These are phyloP conservation scores for Calameuta idolon DNA, from an alignment of 2,888 invertebrate species.

Conservation along the genomic window DNA sequence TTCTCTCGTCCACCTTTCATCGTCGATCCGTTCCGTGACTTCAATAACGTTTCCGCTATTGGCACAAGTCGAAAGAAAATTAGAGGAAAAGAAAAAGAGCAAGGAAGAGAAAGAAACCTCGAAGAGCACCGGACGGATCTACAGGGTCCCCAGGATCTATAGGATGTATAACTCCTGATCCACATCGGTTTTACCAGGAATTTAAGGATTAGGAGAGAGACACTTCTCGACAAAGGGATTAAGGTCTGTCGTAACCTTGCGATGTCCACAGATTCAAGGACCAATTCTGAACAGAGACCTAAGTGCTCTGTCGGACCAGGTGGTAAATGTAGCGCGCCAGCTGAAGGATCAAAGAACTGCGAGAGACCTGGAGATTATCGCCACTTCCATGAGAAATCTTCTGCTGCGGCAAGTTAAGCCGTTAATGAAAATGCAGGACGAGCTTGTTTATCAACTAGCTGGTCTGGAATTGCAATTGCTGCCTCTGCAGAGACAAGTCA, in stretches of 20 bases:
- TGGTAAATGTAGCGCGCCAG: conserved; percentile 76
- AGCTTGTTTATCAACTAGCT: conserved; percentile 81
- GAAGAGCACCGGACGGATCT: neutral
- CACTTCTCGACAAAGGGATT: conserved; percentile 16
- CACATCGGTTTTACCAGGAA: neutral
- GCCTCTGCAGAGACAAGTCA: conserved; percentile 79
- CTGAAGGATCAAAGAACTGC: conserved; percentile 78
- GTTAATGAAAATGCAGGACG: conserved; percentile 77
- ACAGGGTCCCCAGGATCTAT: neutral
- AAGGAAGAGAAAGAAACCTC: neutral
- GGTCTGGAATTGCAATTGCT: conserved; percentile 79
- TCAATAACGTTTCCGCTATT: neutral
- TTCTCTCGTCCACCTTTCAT: neutral
- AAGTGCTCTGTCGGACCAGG: conserved; percentile 74
- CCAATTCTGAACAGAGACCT: conserved; percentile 75
- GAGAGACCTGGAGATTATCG: conserved; percentile 79
- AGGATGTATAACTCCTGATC: neutral
- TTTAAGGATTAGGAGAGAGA: neutral
- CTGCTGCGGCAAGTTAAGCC: conserved; percentile 76
- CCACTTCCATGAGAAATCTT: conserved; percentile 75
- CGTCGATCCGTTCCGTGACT: neutral
- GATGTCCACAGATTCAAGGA: conserved; percentile 71
- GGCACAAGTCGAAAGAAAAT: neutral
- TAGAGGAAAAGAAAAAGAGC: neutral
- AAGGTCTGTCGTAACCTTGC: conserved; percentile 36